These are phyloP conservation scores for Lamproptera curius DNA, from an alignment of 2,888 invertebrate genomes.

Conservation along the genomic window DNA sequence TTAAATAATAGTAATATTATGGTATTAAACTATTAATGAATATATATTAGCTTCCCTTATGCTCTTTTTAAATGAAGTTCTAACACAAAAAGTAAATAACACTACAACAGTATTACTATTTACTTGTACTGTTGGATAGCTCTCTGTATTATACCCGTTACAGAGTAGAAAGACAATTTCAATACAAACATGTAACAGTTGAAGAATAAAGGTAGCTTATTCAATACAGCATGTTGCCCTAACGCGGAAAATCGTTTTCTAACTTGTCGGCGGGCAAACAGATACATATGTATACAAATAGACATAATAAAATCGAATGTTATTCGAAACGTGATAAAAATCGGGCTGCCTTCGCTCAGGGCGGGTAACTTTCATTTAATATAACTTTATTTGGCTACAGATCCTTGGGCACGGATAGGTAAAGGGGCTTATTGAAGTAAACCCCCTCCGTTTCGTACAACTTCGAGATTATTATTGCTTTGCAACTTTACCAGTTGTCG, in stretches of 20 bases:
- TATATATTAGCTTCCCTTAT: no score
- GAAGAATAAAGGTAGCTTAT: neutral
- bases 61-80: no score
- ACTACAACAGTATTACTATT: no score
- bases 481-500: slow-evolving; percentile 29
- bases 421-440: slow-evolving; percentile 45
- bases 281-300: slow-evolving; percentile 21
- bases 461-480: slow-evolving; percentile 37
- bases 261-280: slow-evolving; percentile 17
- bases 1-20: no score
- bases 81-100: no score
- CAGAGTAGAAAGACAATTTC: no score
- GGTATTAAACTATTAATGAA: no score
- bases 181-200: no score
- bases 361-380: slow-evolving; percentile 51
- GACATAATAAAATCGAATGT: slow-evolving; percentile 47
- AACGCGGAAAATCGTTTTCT: slow-evolving; percentile 8
- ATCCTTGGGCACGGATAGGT: slow-evolving; percentile 40
- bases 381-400: slow-evolving; percentile 52
- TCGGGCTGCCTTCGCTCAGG: slow-evolving; percentile 34
- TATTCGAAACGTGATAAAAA: slow-evolving; percentile 42
- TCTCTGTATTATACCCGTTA: no score
- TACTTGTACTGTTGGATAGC: no score
- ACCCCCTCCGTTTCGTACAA: slow-evolving; percentile 35
- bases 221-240: neutral